Conservation (phyloP, 2,797 vertebrate species). For the Eospalax fontanierii region DNA sequence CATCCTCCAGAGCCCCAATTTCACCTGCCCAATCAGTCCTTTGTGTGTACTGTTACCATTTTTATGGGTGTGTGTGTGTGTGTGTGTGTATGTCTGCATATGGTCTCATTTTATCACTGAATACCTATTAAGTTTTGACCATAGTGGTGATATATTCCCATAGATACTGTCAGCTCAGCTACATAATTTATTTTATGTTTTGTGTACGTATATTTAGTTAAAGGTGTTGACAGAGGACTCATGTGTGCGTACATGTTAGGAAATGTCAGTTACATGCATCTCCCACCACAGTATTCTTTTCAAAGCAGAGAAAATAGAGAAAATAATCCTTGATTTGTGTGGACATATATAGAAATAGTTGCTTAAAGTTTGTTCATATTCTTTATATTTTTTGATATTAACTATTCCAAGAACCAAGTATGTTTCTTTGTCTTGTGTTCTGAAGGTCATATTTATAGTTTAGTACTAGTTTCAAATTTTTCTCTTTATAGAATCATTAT, state of each 20-base stretch:
- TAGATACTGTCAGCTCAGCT: background rate
- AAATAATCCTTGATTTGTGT: background rate
- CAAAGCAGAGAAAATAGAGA: background rate
- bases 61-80: background rate
- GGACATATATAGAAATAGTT: background rate
- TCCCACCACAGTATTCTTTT: background rate
- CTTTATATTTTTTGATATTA: background rate
- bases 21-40: background rate
- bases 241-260: background rate
- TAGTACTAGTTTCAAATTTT: background rate
- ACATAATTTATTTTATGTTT: background rate
- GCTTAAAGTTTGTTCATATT: background rate
- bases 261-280: background rate
- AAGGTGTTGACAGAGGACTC: background rate
- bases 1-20: background rate
- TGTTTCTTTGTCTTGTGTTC: background rate
- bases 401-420: background rate
- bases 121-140: background rate
- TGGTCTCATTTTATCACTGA: background rate
- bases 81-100: background rate
- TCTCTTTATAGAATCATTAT: background rate
- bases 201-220: background rate
- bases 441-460: background rate
- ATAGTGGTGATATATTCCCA: background rate
- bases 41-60: no score